Conservation (phyloP, 2,888 invertebrate species). For the Hoplodrina ambigua region DNA sequence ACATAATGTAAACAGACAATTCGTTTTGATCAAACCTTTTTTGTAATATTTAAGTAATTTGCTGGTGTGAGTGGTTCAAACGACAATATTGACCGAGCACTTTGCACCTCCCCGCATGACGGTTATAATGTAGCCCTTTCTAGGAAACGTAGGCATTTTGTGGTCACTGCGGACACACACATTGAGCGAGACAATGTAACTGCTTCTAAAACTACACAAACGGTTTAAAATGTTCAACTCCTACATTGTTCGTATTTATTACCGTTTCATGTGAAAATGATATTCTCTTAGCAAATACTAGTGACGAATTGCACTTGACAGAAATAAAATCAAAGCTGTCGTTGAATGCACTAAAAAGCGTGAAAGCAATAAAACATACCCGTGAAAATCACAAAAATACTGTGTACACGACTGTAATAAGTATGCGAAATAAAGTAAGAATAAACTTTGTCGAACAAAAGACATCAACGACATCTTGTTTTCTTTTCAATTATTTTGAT, state of each 20-base stretch:
- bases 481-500: not conserved
- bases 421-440: not conserved
- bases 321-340: not conserved
- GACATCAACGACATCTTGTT: constrained; percentile 40
- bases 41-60: constrained; percentile 77
- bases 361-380: not conserved
- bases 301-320: not conserved
- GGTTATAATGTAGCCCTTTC: constrained; percentile 81
- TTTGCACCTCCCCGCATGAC: constrained; percentile 82
- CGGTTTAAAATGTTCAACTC: constrained; percentile 22
- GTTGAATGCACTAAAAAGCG: not conserved
- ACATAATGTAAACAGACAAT: constrained; percentile 71
- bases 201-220: constrained; percentile 55
- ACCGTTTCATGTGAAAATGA: constrained; percentile 38
- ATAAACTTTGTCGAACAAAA: constrained; percentile 27
- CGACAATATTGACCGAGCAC: constrained; percentile 83
- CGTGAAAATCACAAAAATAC: not conserved
- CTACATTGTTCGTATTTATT: constrained; percentile 37
- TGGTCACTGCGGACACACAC: constrained; percentile 73
- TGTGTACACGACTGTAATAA: not conserved
- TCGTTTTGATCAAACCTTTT: constrained; percentile 78
- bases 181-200: constrained; percentile 65
- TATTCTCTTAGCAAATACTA: constrained; percentile 21
- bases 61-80: constrained; percentile 76
- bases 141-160: constrained; percentile 76